Conservation (phyloP, 2,888 invertebrate genomes). For the Argyra leucocephala region DNA sequence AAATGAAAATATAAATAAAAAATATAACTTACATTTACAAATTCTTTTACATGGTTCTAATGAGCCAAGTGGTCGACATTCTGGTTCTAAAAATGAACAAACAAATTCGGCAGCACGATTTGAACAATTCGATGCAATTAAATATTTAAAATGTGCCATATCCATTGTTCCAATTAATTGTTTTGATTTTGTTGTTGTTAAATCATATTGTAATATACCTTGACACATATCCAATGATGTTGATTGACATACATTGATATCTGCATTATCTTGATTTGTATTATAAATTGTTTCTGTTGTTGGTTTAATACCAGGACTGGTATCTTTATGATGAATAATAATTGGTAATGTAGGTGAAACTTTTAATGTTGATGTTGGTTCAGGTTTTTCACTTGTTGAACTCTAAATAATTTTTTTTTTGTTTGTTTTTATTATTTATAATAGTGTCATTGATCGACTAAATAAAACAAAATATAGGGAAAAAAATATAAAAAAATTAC, state of each 20-base stretch:
- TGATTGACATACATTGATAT: constrained; percentile 35
- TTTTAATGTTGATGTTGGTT: constrained; percentile 23
- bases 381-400: not conserved
- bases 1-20: not conserved
- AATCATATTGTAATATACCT: constrained; percentile 57
- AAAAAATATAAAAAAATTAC: not conserved
- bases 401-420: not conserved
- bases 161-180: constrained; percentile 30
- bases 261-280: constrained; percentile 26
- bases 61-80: constrained; percentile 52
- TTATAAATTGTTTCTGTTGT: constrained; percentile 23
- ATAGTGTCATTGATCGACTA: too few species aligned
- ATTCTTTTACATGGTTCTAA: constrained; percentile 55
- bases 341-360: constrained; percentile 58
- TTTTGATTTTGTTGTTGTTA: constrained; percentile 46
- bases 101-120: constrained; percentile 52
- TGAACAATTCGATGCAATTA: constrained; percentile 55
- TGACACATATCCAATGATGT: constrained; percentile 47
- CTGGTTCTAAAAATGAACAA: constrained; percentile 57
- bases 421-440: too few species aligned
- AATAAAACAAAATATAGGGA: too few species aligned
- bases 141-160: constrained; percentile 50
- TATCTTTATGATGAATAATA: constrained; percentile 33
- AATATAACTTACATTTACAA: constrained; percentile 49
- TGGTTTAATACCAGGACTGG: constrained; percentile 27